Evolutionary conservation across 1,140 invertebrate genomes (phyloP).

Genomic region (Drosophila takahashii): DNA sequence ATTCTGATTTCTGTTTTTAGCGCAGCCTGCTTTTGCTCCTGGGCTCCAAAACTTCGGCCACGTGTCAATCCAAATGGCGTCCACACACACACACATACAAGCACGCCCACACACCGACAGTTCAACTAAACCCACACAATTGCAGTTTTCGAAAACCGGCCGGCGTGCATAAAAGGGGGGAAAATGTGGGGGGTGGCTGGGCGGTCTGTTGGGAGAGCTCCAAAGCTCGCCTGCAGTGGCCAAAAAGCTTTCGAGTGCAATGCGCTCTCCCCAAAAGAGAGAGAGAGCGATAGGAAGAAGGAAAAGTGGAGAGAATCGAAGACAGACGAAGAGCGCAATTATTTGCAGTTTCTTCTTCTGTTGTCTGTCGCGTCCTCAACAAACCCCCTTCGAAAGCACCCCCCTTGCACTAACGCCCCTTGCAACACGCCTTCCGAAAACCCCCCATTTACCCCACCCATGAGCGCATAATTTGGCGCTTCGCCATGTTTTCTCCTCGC

Average conservation of each 20-base stretch:
- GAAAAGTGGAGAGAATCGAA: slow-evolving; percentile 7
- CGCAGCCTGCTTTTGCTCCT: slow-evolving; percentile 44
- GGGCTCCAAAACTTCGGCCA: slow-evolving; percentile 68
- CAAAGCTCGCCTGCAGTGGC: slow-evolving; percentile 62
- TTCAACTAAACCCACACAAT: slow-evolving; percentile 9
- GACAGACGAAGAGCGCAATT: slow-evolving; percentile 51
- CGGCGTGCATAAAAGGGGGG: slow-evolving; percentile 58
- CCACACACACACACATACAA: slow-evolving; percentile 47
- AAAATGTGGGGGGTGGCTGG: slow-evolving; percentile 10
- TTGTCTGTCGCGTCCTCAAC: slow-evolving; percentile 51
- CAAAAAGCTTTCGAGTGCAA: slow-evolving; percentile 70
- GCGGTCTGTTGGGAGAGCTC: slow-evolving; percentile 16
- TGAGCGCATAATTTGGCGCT: slow-evolving; percentile 82
- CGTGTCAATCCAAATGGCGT: slow-evolving; percentile 78
- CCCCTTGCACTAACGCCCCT: background rate
- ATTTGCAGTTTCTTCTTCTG: slow-evolving; percentile 73
- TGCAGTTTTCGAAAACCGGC: slow-evolving; percentile 65
- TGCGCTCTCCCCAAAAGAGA: slow-evolving; percentile 31
- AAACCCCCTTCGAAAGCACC: slow-evolving; percentile 6
- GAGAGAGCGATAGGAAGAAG: slow-evolving; percentile 2
- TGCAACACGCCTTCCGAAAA: background rate
- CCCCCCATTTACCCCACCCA: slow-evolving; percentile 36
- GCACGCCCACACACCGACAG: too few relatives aligned
- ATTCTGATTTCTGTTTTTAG: slow-evolving; percentile 5
- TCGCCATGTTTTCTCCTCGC: slow-evolving; percentile 73